phyloP scores from a whole-genome alignment of 2,797 vertebrate genomes.

The Syngnathus rostellatus region DNA sequence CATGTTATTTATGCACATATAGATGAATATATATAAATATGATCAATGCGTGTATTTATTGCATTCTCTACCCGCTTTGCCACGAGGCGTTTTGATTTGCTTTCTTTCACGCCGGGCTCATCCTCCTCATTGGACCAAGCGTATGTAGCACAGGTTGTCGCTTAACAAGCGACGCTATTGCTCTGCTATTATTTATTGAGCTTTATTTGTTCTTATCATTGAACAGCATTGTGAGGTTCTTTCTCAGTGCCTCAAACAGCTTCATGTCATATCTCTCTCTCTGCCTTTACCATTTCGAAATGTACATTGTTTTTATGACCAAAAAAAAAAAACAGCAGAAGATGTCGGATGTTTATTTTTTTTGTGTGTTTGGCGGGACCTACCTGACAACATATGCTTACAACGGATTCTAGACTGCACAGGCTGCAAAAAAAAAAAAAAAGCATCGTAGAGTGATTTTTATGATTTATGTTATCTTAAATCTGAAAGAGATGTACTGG shows the following conservation, averaged over 20 bases:
- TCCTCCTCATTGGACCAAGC: constrained; percentile 29
- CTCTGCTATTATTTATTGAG: neutral
- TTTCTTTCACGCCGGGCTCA: constrained; percentile 34
- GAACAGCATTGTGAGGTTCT: constrained; percentile 2
- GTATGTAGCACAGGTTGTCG: constrained; percentile 50
- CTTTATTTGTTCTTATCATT: constrained; percentile 1
- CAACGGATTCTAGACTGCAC: constrained; percentile 6
- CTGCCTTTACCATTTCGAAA: constrained; percentile 3
- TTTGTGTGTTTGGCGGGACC: constrained; percentile 1
- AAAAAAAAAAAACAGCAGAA: constrained; percentile 1
- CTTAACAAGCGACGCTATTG: constrained; percentile 27
- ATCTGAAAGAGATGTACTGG: neutral
- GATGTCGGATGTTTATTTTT: neutral
- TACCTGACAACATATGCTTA: neutral
- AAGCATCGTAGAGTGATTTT: constrained; percentile 14
- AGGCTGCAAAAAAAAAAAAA: constrained; percentile 8
- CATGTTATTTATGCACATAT: constrained; percentile 63
- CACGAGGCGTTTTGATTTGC: constrained; percentile 38
- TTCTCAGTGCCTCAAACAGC: constrained; percentile 6
- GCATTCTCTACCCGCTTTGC: constrained; percentile 47
- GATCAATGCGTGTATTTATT: constrained; percentile 65
- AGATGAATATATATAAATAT: constrained; percentile 53
- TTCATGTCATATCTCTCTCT: neutral
- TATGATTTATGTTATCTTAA: neutral
- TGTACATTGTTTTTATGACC: neutral